Evolutionary conservation across 1,140 invertebrate genomes (phyloP).

Genomic region (Megathymus violae): DNA sequence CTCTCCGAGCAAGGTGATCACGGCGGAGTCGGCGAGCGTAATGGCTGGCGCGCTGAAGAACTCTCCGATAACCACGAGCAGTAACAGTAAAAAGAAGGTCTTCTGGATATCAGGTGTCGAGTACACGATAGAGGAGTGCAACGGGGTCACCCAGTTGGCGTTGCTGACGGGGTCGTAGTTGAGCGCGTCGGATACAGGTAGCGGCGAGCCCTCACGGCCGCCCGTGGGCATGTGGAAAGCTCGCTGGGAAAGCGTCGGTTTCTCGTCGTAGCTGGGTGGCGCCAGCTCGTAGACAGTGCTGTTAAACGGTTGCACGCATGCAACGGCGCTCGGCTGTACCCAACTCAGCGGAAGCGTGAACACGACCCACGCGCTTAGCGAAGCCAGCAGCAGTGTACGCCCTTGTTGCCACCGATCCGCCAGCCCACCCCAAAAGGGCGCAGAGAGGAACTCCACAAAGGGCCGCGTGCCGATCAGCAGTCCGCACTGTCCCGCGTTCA

Average conservation of each 20-base stretch:
- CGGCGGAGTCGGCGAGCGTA: constrained; percentile 97
- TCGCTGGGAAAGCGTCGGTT: constrained; percentile 46
- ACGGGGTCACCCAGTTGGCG: constrained; percentile 93
- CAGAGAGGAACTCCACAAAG: constrained; percentile 98
- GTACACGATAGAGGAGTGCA: constrained; percentile 97
- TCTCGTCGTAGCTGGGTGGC: constrained; percentile 77
- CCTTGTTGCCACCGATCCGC: constrained; percentile 96
- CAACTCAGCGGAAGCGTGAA: constrained; percentile 98
- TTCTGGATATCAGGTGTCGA: constrained; percentile 94
- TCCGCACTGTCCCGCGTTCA: constrained; percentile 98
- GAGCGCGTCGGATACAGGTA: constrained; percentile 90
- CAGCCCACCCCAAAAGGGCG: constrained; percentile 98
- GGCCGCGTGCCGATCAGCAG: constrained; percentile 96
- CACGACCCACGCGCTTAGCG: constrained; percentile 96
- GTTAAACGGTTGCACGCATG: constrained; percentile 92
- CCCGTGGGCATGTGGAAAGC: constrained; percentile 58
- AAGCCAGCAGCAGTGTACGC: constrained; percentile 94
- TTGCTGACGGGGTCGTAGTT: constrained; percentile 93
- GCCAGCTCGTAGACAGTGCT: constrained; percentile 85
- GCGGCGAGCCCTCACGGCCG: constrained; percentile 86
- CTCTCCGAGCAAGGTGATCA: constrained; percentile 95
- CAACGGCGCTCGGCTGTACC: constrained; percentile 95
- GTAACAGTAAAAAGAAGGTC: constrained; percentile 96
- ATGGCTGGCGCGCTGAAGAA: constrained; percentile 99
- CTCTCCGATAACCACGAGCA: constrained; percentile 97